These are phyloP conservation scores for Delia radicum DNA, from an alignment of 1,140 invertebrate genomes.

Conservation along the genomic window DNA sequence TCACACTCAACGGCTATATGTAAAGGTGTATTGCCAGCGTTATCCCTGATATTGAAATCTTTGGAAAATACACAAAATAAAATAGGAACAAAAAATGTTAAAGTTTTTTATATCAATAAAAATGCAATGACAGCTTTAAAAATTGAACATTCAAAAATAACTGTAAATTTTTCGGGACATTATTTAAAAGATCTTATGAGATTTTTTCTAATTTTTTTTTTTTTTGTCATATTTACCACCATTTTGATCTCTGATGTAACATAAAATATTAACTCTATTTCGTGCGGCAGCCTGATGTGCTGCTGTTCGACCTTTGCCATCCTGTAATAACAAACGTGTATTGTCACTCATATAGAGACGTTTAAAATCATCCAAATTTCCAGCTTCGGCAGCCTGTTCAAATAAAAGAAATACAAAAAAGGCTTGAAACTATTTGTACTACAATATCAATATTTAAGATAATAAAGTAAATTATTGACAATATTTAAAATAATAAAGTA, in stretches of 20 bases:
- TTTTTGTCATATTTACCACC: constrained; percentile 62
- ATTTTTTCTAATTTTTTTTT: neutral
- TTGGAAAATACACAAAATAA: constrained; percentile 26
- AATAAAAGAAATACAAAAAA: constrained; percentile 7
- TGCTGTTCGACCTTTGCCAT: constrained; percentile 70
- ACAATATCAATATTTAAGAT: too few relatives aligned
- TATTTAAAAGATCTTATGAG: too few relatives aligned
- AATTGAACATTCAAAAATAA: neutral
- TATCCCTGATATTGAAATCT: constrained; percentile 77
- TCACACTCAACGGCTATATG: constrained; percentile 78
- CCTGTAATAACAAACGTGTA: constrained; percentile 66
- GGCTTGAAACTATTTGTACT: too few relatives aligned
- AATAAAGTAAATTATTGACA: too few relatives aligned
- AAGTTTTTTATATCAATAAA: neutral
- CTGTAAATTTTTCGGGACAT: too few relatives aligned
- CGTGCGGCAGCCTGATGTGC: constrained; percentile 77
- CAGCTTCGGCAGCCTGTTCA: constrained; percentile 75
- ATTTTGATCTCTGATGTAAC: constrained; percentile 70
- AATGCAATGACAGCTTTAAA: neutral
- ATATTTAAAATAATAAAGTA: too few relatives aligned
- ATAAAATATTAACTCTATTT: constrained; percentile 72
- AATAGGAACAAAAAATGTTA: neutral
- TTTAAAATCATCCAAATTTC: constrained; percentile 77
- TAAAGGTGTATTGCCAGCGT: constrained; percentile 76
- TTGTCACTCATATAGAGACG: constrained; percentile 69